Percentiles rank a stretch among this genome's conserved stretches.
phyloP scores from a whole-genome alignment of 2,113 vertebrate species.

The Oreochromis aureus region DNA sequence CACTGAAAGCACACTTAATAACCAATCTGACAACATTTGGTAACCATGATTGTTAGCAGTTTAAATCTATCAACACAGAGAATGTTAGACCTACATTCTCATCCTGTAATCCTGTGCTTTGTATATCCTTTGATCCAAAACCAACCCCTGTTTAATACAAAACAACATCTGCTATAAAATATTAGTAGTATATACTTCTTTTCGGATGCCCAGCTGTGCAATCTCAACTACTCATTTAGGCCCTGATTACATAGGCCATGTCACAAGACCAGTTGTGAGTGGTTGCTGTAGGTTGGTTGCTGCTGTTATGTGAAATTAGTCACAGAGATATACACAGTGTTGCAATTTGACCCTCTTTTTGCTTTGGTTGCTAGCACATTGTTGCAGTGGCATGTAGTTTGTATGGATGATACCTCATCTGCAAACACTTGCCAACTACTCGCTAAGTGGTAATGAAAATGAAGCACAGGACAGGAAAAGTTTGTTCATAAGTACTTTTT shows the following conservation, averaged over 20 bases:
- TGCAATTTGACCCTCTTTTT: not conserved
- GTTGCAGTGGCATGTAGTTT: not conserved
- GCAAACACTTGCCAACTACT: not conserved
- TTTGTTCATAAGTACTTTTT: rapidly evolving
- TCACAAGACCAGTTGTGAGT: not conserved
- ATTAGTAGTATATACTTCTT: not conserved
- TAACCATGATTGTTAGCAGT: not conserved
- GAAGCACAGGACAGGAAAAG: not conserved
- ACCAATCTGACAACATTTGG: not conserved
- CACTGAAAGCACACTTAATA: not conserved
- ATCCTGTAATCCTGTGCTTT: not conserved
- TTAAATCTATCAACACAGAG: not conserved
- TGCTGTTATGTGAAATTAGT: not conserved
- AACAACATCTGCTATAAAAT: not conserved
- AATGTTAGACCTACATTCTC: not conserved
- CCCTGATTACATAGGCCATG: rapidly evolving
- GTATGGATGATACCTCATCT: not conserved
- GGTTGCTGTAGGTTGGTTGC: not conserved
- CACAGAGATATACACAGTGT: rapidly evolving
- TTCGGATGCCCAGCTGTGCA: not conserved
- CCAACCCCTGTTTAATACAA: not conserved
- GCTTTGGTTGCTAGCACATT: not conserved
- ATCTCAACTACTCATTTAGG: not conserved
- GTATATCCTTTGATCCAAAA: not conserved
- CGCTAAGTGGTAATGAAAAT: not conserved